Conservation (phyloP, 2,797 vertebrate species). For the Telmatherina bonti region DNA sequence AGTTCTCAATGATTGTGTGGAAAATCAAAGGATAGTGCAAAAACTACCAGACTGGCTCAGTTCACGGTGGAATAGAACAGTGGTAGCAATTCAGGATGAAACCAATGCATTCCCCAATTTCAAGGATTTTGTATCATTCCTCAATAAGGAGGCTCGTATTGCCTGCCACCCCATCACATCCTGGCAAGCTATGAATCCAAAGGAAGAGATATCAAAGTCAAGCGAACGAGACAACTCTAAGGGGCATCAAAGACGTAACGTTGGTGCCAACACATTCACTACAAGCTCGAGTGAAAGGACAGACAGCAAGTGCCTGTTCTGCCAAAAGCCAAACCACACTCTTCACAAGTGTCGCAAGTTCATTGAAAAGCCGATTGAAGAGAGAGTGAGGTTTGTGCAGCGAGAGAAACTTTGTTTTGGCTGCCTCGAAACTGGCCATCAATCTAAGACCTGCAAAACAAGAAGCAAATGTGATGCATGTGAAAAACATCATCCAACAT, state of each 20-base stretch:
- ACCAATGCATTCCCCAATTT: conserved; percentile 21
- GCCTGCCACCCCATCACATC: conserved; percentile 37
- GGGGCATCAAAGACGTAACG: not conserved
- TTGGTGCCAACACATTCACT: not conserved
- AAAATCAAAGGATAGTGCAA: too few relatives aligned
- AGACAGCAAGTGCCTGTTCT: not conserved
- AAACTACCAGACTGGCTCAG: conserved; percentile 35
- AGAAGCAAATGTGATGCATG: too few relatives aligned
- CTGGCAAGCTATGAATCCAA: conserved; percentile 27
- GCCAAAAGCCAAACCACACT: not conserved
- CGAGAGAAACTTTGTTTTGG: not conserved
- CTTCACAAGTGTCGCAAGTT: not conserved
- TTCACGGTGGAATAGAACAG: conserved; percentile 38
- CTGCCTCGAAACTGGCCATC: not conserved
- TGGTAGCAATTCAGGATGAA: conserved; percentile 34
- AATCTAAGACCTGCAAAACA: too few relatives aligned
- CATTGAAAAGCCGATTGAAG: not conserved
- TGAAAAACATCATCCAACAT: too few relatives aligned
- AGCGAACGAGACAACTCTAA: not conserved
- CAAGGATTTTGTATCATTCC: conserved; percentile 26
- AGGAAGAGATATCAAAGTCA: conserved; percentile 27
- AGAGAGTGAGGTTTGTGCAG: not conserved
- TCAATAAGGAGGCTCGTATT: conserved; percentile 20
- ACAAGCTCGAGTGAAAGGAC: not conserved
- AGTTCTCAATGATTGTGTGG: conserved; percentile 16